Conservation (phyloP, 2,113 vertebrate genomes). For the Lates calcarifer region DNA sequence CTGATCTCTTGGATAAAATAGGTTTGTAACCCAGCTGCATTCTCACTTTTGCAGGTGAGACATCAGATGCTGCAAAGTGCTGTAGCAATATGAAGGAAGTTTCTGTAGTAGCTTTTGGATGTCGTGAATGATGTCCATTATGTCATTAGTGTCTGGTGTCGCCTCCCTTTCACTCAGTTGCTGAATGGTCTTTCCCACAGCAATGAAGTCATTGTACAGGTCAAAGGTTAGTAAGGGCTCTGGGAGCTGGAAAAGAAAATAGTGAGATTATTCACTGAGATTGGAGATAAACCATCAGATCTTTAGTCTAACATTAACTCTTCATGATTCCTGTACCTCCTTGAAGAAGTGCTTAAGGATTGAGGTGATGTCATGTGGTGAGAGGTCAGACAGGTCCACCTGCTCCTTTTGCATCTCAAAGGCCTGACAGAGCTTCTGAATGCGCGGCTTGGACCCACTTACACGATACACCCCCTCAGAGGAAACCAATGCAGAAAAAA, state of each 20-base stretch:
- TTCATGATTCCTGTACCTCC: conserved; percentile 83
- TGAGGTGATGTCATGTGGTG: conserved; percentile 92
- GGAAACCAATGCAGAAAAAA: conserved; percentile 12
- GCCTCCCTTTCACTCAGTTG: conserved; percentile 73
- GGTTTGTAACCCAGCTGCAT: background rate
- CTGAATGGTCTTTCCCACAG: conserved; percentile 87
- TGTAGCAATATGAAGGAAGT: conserved; percentile 89
- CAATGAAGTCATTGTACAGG: conserved; percentile 88
- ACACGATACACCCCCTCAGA: conserved; percentile 92
- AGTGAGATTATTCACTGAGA: background rate
- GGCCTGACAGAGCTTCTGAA: conserved; percentile 91
- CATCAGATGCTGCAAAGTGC: conserved; percentile 88
- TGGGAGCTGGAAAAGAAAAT: conserved; percentile 86
- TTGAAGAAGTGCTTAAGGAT: conserved; percentile 95
- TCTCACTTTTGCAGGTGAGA: conserved; percentile 90
- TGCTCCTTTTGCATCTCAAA: conserved; percentile 89
- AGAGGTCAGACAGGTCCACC: conserved; percentile 92
- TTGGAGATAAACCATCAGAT: background rate
- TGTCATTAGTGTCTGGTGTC: conserved; percentile 58
- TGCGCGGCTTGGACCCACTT: conserved; percentile 91
- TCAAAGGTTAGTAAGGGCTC: conserved; percentile 89
- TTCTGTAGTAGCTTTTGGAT: conserved; percentile 85
- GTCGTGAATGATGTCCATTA: conserved; percentile 67
- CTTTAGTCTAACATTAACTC: background rate
- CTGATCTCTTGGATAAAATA: background rate